Base-by-base conservation (phyloP, 1,140 invertebrate species). In the Capitella teleta region DNA sequence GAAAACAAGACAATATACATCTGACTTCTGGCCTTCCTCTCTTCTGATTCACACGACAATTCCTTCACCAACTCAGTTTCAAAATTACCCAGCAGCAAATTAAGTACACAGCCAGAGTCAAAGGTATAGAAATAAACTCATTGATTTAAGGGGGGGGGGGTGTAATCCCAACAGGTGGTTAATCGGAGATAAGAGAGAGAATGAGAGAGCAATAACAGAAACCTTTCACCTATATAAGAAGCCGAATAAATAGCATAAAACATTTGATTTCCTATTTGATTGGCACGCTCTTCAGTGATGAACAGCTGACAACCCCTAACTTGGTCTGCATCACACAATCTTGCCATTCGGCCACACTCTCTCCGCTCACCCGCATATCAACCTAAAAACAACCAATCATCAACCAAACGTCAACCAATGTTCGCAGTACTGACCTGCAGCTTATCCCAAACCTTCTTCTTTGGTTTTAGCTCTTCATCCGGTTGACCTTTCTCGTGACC, bases 311-410 rank as follows among this genome's bases (percentile, higher is more conserved):
- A 63, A 78, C 76, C 55, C 81, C 84, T n/a, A 69, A 65, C 61
- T 77, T 77, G 26, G 83, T 86, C 21, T 84, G 60, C 49, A 93
- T 73, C 57, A 77, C 74, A 73, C 83, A 85, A 10, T 82, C 83
- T 70, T 83, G 82, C 88, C 89, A 94, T 51, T 84, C 80, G 44
- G 85, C 87, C 55, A 82, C 69, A 49, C 83, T 78, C 16, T 78
- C 77, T n/a, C 66, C 67, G 67, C 83, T 84, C n/a, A 85, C 85
- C 67, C 83, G 79, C 25, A 92, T 75, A 73, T 91, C 86, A 47
- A 77, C 74, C 77, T 81, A 60, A 42, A 72, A 67, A 58, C 57
- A 41, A 61, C 57, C 44, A 51, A 49, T 51, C 53, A 49, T 46
- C 16, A 38, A 51, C 43, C 34, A 24, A 23, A 43, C 12, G 24